Evolutionary conservation across 2,113 vertebrate genomes (phyloP).

Genomic region (Ceratotherium simum): DNA sequence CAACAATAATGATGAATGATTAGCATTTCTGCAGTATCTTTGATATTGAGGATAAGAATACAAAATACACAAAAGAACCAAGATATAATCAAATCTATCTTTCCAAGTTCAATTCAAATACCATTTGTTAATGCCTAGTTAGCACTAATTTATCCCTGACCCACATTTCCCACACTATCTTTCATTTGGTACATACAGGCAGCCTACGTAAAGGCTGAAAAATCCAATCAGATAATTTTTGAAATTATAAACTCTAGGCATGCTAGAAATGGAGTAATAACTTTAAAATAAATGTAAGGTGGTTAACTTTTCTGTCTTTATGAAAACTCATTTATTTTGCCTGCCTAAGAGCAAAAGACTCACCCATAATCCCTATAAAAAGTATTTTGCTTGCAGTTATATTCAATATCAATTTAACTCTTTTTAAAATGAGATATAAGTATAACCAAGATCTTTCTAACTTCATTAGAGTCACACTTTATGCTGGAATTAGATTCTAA

Average conservation of each 20-base stretch:
- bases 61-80: background rate
- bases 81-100: conserved; percentile 24
- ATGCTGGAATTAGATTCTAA: background rate
- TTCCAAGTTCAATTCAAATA: conserved; percentile 13
- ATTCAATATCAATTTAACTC: conserved; percentile 15
- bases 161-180: background rate
- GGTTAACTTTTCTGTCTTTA: background rate
- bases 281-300: background rate
- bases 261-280: background rate
- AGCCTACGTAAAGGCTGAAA: conserved; percentile 28
- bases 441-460: background rate
- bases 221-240: conserved; percentile 29
- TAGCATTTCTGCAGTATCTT: background rate
- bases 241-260: conserved; percentile 30
- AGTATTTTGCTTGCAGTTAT: background rate
- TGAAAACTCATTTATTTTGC: background rate
- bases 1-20: background rate
- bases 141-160: background rate
- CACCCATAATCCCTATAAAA: background rate
- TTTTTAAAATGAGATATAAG: conserved; percentile 34
- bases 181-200: background rate
- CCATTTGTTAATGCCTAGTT: background rate
- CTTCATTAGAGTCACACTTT: background rate
- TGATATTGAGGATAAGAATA: background rate
- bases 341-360: conserved; percentile 15